Conservation (phyloP, 2,888 invertebrate genomes). For the Eudasyphora cyanicolor region DNA sequence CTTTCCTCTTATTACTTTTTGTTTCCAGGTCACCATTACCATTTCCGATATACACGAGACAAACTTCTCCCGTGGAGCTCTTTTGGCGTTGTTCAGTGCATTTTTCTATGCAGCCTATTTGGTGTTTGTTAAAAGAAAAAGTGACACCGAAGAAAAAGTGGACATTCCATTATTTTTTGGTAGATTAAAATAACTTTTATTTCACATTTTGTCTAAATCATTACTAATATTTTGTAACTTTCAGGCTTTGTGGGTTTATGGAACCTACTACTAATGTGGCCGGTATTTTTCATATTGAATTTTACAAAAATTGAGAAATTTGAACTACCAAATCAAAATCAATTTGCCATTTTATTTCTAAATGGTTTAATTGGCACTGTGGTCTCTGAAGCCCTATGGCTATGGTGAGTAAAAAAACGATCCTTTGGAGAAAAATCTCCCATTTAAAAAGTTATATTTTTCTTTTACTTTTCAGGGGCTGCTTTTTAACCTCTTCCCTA, state of each 20-base stretch:
- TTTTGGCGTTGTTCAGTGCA: conserved; percentile 92
- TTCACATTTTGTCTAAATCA: conserved; percentile 3
- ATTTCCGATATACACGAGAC: conserved; percentile 87
- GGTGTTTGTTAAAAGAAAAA: conserved; percentile 91
- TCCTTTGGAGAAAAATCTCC: not conserved
- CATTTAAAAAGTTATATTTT: not conserved
- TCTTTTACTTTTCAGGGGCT: conserved; percentile 86
- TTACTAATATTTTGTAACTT: conserved; percentile 67
- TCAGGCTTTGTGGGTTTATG: conserved; percentile 96
- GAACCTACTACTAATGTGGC: conserved; percentile 93
- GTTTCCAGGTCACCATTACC: conserved; percentile 86
- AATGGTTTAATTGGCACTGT: conserved; percentile 96
- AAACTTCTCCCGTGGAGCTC: conserved; percentile 87
- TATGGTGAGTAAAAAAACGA: conserved; percentile 88
- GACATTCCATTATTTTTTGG: conserved; percentile 98
- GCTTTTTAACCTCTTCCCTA: conserved; percentile 94
- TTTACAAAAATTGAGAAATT: conserved; percentile 90
- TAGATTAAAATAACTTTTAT: conserved; percentile 78
- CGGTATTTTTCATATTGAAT: conserved; percentile 92
- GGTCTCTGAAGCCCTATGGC: conserved; percentile 94
- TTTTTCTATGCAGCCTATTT: conserved; percentile 95
- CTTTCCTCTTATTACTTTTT: conserved; percentile 55
- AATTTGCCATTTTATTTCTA: conserved; percentile 89
- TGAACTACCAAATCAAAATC: conserved; percentile 90
- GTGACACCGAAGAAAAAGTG: conserved; percentile 95